phyloP scores from a whole-genome alignment of 2,797 vertebrate genomes.

The Spinus olivaceus region DNA sequence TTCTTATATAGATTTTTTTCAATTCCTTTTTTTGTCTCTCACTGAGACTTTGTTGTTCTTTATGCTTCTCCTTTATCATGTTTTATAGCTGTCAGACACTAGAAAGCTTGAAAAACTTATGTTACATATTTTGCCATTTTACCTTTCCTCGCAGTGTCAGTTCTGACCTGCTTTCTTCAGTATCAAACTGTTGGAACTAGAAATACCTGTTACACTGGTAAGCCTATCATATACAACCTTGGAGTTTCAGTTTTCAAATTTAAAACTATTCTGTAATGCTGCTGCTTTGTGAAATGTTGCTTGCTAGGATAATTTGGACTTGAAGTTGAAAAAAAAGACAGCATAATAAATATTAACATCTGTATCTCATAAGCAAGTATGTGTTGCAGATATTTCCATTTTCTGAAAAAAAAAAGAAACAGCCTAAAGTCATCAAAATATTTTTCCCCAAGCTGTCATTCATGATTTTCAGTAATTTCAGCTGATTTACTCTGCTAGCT shows the following conservation, averaged over 20 bases:
- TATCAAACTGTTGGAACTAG: background rate
- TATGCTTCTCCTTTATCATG: conserved; percentile 13
- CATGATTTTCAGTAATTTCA: background rate
- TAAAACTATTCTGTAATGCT: background rate
- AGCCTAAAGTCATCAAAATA: background rate
- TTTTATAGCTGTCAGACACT: background rate
- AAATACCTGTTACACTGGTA: background rate
- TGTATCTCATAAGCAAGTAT: background rate
- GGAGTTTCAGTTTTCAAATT: background rate
- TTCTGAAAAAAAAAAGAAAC: background rate
- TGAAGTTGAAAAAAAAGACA: conserved; percentile 7
- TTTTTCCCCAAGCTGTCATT: background rate
- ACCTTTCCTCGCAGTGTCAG: background rate
- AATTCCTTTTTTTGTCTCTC: conserved; percentile 18
- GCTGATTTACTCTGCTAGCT: background rate
- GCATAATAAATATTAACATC: background rate
- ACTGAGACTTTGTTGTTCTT: conserved; percentile 38
- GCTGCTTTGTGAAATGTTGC: background rate
- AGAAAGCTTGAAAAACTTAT: background rate
- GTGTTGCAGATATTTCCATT: background rate
- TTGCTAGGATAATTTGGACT: conserved; percentile 9
- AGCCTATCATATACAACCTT: background rate
- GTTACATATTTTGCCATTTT: conserved; percentile 10
- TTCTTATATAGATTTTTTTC: conserved; percentile 33
- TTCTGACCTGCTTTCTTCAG: conserved; percentile 6